These are phyloP conservation scores for Trichonephila inaurata DNA, from an alignment of 1,140 invertebrate species.

Conservation along the genomic window DNA sequence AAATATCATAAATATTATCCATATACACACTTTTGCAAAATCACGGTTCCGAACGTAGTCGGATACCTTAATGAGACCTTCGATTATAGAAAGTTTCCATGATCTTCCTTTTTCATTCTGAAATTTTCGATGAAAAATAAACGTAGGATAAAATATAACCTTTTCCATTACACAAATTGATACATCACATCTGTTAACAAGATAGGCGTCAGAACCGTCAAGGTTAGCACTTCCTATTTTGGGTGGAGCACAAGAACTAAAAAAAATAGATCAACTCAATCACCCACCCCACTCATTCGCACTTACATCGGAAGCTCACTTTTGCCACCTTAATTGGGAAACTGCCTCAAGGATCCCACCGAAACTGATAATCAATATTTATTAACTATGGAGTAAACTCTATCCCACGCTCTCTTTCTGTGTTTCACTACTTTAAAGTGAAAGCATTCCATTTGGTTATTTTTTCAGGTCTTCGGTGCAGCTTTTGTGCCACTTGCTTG, in stretches of 20 bases:
- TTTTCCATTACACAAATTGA: not conserved
- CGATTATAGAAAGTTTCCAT: too few species aligned
- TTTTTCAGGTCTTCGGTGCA: conserved; percentile 74
- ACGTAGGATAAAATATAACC: not conserved
- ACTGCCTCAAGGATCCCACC: not conserved
- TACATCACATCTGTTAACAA: not conserved
- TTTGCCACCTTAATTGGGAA: not conserved
- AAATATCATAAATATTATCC: too few species aligned
- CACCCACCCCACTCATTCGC: not conserved
- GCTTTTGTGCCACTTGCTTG: conserved; percentile 78
- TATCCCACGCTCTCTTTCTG: not conserved
- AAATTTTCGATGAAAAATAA: not conserved
- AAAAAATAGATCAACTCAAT: not conserved
- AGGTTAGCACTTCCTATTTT: not conserved
- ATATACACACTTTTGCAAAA: too few species aligned
- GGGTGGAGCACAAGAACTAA: not conserved
- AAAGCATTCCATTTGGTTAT: not conserved
- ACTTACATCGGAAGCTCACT: not conserved
- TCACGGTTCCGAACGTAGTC: too few species aligned
- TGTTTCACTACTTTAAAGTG: not conserved
- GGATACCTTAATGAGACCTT: too few species aligned
- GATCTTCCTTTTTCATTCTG: not conserved
- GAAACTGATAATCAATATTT: not conserved
- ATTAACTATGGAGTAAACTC: not conserved
- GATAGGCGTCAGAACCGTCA: not conserved